Evolutionary conservation across 2,113 vertebrate genomes (phyloP).

Genomic region (Trochalopteron elliotii): DNA sequence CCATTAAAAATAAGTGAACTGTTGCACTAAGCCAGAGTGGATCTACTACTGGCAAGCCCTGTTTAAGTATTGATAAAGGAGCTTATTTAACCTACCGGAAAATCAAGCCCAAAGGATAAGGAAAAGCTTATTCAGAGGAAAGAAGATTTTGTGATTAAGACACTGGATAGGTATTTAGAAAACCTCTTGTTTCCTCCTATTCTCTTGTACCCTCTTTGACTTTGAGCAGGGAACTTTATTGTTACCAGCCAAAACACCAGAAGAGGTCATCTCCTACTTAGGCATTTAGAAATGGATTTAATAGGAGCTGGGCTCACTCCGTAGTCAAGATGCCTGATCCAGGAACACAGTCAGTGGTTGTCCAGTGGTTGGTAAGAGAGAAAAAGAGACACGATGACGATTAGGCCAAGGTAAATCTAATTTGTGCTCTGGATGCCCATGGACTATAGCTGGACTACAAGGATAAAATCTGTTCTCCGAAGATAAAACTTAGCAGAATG

Average conservation of each 20-base stretch:
- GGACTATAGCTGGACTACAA: not conserved
- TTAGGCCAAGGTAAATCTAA: not conserved
- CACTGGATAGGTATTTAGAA: not conserved
- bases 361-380: not conserved
- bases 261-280: not conserved
- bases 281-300: not conserved
- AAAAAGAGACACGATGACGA: not conserved
- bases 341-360: fast-evolving
- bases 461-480: not conserved
- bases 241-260: not conserved
- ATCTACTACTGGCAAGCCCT: not conserved
- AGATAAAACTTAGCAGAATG: not conserved
- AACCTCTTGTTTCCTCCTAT: not conserved
- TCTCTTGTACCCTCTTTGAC: not conserved
- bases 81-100: conserved; percentile 15
- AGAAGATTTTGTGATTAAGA: not conserved
- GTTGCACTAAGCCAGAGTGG: not conserved
- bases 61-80: conserved; percentile 15
- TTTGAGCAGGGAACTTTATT: not conserved
- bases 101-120: conserved; percentile 9
- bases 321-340: not conserved
- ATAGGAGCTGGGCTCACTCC: not conserved
- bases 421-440: not conserved
- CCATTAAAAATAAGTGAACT: not conserved
- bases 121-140: not conserved